Conservation (phyloP, 1,140 invertebrate species). For the Drosophila lowei region DNA sequence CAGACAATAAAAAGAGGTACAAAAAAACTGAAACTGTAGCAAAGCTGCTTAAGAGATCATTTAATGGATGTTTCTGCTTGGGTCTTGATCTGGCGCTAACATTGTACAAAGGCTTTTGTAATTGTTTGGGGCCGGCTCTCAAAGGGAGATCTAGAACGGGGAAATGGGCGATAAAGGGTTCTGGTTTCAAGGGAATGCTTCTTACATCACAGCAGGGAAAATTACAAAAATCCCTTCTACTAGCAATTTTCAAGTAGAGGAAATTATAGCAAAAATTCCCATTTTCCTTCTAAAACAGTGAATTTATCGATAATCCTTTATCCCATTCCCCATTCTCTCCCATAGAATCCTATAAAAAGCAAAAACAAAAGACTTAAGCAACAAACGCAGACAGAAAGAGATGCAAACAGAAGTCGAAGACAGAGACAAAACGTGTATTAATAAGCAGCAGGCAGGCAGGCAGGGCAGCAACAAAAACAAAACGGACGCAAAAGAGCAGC, state of each 20-base stretch:
- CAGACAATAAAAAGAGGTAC: constrained; percentile 18
- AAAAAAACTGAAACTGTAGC: constrained; percentile 44
- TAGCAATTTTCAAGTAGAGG: too few relatives aligned
- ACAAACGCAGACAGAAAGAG: constrained; percentile 58
- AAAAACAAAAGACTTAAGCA: constrained; percentile 80
- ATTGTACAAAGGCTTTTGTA: constrained; percentile 55
- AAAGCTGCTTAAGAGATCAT: constrained; percentile 65
- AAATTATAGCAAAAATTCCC: too few relatives aligned
- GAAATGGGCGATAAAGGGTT: constrained; percentile 2
- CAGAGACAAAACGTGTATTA: constrained; percentile 72
- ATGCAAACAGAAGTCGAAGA: constrained; percentile 17
- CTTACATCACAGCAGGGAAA: not conserved
- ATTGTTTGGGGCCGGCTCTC: constrained; percentile 39
- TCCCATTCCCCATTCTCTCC: too few relatives aligned
- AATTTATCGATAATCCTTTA: too few relatives aligned
- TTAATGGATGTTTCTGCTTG: constrained; percentile 36
- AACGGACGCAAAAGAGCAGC: constrained; percentile 70
- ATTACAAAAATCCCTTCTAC: not conserved
- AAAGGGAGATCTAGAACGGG: constrained; percentile 13
- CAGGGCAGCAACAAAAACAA: constrained; percentile 65
- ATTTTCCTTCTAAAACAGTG: too few relatives aligned
- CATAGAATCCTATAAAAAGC: constrained; percentile 15
- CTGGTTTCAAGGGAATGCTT: not conserved
- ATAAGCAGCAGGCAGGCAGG: constrained; percentile 64
- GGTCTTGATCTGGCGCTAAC: constrained; percentile 57